Base-by-base conservation (phyloP, 2,888 invertebrate genomes). In the Chymomyza procnemis region DNA sequence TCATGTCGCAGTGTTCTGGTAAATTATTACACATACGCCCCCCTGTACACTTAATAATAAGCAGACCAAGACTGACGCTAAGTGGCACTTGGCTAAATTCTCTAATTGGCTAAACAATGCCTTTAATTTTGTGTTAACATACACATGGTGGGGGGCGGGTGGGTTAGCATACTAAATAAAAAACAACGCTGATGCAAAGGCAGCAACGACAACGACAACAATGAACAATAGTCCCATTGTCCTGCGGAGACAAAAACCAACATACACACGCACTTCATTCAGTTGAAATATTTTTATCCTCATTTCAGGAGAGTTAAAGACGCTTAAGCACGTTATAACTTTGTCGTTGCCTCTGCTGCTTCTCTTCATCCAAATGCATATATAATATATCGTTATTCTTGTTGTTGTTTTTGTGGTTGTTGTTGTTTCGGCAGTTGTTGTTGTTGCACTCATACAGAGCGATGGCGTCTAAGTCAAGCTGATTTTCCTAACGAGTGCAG, bases 401-500 rank as follows among this genome's bases (percentile, higher is more conserved):
- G 58, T 61, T 64, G 48, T 54, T 56, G 48, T 61, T 52, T 4
- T 65, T 68, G 56, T 60, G 66, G 22, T 70, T 69, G 47, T 56
- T 64, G 46, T 48, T 60, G 54, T 58, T 70, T 63, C 52, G 64
- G 58, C 59, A 26, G 47, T 56, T 64, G 46, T 48, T 60, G 54
- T 58, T 70, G 65, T 52, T 65, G 58, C 59, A 26, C 26, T 30
- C 69, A 21, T 30, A 72, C 61, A 46, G 62, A 22, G 61, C 30
- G 47, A 46, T 61, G n/a, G 61, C 30, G 47, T 30, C 41, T 56
- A 6, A 65, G 48, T 30, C 79, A 70, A 73, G 79, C 84, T 84
- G 86, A 86, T 86, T 81, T 81, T 83, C 86, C 81, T 86, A 86
- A 84, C 81, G 86, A 86, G 85, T 78, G 80, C 66, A 66, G 67